Conservation (phyloP, 2,113 vertebrate species). For the Holacanthus passer region DNA sequence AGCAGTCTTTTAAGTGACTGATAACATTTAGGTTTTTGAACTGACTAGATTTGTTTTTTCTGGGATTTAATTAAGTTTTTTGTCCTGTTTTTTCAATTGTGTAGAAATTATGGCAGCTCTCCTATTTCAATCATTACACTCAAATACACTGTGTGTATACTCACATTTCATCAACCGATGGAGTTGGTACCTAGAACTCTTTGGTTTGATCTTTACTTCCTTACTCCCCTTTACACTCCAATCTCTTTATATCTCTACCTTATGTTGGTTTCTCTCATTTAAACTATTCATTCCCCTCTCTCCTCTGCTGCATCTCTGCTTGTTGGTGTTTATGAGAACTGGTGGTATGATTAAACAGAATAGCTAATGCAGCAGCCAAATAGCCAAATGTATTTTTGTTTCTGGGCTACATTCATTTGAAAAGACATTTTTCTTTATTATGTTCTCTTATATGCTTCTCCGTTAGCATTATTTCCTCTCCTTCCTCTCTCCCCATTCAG, state of each 20-base stretch:
- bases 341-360: conserved; percentile 23
- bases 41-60: not conserved
- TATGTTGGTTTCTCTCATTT: not conserved
- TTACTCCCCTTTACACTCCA: not conserved
- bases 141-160: not conserved
- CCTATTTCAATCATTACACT: not conserved
- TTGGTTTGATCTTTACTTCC: not conserved
- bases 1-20: not conserved
- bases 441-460: not conserved
- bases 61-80: not conserved
- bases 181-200: not conserved
- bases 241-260: no score
- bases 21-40: not conserved
- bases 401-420: not conserved
- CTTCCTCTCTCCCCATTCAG: not conserved
- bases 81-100: not conserved
- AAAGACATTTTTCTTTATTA: not conserved
- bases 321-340: not conserved
- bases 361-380: not conserved
- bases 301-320: not conserved
- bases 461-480: conserved; percentile 11
- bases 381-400: not conserved
- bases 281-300: not conserved
- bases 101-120: not conserved
- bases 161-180: not conserved